Conservation (phyloP, 1,140 invertebrate species). For the Hermatobates lingyangjiaoensis region DNA sequence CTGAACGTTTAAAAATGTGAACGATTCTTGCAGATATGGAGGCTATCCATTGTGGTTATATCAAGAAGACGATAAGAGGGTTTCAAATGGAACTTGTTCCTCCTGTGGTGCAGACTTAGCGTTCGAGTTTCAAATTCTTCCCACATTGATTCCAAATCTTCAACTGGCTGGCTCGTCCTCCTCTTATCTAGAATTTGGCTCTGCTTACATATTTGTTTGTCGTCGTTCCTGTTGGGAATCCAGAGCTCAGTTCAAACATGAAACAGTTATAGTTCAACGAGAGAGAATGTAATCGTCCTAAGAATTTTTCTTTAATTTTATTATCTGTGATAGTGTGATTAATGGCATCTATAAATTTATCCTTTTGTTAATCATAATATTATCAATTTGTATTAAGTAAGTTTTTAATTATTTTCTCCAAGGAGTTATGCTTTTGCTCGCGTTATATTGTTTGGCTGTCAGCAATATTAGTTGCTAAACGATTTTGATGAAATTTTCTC, state of each 20-base stretch:
- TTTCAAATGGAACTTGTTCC: constrained; percentile 33
- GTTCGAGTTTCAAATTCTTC: constrained; percentile 65
- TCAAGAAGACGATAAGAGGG: constrained; percentile 33
- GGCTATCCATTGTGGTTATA: constrained; percentile 40
- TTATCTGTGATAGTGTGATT: no score
- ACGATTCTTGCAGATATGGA: constrained; percentile 32
- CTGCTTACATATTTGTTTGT: constrained; percentile 61
- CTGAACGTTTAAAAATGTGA: background rate
- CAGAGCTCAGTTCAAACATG: background rate
- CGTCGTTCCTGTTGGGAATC: constrained; percentile 61
- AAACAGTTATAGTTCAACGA: background rate
- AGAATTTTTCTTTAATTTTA: no score
- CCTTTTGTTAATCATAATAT: no score
- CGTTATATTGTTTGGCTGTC: no score
- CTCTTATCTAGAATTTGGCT: constrained; percentile 53
- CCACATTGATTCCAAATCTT: constrained; percentile 52
- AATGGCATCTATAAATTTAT: no score
- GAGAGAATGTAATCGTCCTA: background rate
- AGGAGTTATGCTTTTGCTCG: no score
- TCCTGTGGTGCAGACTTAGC: constrained; percentile 48
- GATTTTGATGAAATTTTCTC: no score
- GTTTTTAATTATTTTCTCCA: no score
- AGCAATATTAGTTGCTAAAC: no score
- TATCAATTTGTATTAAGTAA: no score
- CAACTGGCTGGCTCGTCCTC: constrained; percentile 28